phyloP scores from a whole-genome alignment of 1,140 invertebrate species.

The Zelostemma sp. region DNA sequence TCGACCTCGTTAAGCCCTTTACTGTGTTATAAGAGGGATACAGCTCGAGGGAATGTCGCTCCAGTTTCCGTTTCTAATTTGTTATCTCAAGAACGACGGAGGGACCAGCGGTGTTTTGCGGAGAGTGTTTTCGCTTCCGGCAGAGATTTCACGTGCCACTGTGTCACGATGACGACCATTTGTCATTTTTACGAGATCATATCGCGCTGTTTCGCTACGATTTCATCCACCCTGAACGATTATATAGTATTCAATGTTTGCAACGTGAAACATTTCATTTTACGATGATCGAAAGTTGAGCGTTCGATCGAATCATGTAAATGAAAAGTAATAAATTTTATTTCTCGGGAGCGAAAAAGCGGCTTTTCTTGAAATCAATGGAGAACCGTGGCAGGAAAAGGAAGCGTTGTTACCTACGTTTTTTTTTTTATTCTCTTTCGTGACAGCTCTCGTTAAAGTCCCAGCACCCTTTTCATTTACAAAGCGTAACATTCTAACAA shows the following conservation, averaged over 20 bases:
- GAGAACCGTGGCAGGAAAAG: not conserved
- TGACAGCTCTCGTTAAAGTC: slow-evolving; percentile 29
- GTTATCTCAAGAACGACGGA: slow-evolving; percentile 33
- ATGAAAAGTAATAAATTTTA: too few species aligned
- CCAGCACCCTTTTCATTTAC: slow-evolving; percentile 25
- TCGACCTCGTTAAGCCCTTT: slow-evolving; percentile 37
- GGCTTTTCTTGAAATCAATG: too few species aligned
- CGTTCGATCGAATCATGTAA: too few species aligned
- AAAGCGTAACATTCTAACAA: slow-evolving; percentile 22
- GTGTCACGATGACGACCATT: too few species aligned
- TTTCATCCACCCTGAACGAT: slow-evolving; percentile 15
- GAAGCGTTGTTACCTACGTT: slow-evolving; percentile 17
- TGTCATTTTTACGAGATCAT: too few species aligned
- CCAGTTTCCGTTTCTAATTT: slow-evolving; percentile 40
- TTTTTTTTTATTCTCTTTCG: slow-evolving; percentile 22
- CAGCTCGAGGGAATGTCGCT: slow-evolving; percentile 38
- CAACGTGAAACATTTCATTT: slow-evolving; percentile 30
- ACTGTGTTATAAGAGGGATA: slow-evolving; percentile 43
- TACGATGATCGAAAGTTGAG: slow-evolving; percentile 21
- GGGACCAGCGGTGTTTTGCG: slow-evolving; percentile 15
- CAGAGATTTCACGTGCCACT: slow-evolving; percentile 2
- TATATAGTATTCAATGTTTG: slow-evolving; percentile 23
- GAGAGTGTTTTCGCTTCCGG: slow-evolving; percentile 22
- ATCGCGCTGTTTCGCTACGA: not conserved
- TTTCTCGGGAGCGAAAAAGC: too few species aligned